A percentile compares a stretch with the other conserved stretches of the same genome.
phyloP scores from a whole-genome alignment of 2,113 vertebrate species.

The Chlorodrepanis virens region DNA sequence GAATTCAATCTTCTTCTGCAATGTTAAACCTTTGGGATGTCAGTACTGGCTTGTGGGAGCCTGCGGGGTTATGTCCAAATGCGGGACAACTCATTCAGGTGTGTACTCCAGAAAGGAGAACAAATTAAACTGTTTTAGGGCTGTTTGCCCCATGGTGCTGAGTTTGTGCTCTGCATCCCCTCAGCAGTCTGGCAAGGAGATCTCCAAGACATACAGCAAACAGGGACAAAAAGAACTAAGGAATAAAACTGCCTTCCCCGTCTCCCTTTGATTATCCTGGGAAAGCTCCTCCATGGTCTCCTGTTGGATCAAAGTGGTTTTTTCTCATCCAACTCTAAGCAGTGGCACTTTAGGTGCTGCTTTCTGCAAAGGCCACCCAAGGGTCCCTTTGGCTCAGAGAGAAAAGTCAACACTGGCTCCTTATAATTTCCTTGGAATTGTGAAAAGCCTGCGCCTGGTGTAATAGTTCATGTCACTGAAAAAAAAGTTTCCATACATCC shows the following conservation, averaged over 20 bases:
- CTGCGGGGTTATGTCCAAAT: background rate
- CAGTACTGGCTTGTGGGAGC: background rate
- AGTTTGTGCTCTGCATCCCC: background rate
- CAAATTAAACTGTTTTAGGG: background rate
- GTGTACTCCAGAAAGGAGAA: background rate
- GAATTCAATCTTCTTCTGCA: background rate
- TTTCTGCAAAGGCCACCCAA: background rate
- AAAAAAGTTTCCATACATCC: background rate
- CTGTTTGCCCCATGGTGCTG: background rate
- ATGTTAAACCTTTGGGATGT: background rate
- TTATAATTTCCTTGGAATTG: background rate
- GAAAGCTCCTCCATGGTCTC: background rate
- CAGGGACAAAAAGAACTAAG: background rate
- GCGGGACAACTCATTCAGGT: background rate
- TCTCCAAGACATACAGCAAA: background rate
- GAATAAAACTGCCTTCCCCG: background rate
- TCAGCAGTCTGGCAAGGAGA: background rate
- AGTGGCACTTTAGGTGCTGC: background rate
- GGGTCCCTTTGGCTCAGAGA: background rate
- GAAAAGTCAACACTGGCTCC: background rate
- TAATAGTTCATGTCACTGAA: background rate
- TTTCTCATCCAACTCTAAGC: background rate
- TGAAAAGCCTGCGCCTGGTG: background rate
- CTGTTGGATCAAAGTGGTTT: background rate
- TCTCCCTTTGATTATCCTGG: background rate